Evolutionary conservation across 2,797 vertebrate genomes (phyloP).

Genomic region (Salmo trutta): DNA sequence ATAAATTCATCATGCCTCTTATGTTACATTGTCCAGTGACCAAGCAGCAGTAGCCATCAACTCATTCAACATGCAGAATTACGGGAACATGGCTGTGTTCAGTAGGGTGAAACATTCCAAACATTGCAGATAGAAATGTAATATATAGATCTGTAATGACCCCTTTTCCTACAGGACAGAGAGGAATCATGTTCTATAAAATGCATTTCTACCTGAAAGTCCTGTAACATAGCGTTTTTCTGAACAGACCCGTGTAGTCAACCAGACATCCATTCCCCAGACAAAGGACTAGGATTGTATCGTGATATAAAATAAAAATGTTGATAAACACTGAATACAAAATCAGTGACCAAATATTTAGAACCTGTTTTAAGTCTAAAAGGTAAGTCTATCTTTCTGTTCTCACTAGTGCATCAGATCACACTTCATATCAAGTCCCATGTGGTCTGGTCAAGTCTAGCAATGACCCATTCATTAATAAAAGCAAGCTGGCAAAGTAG

Average conservation of each 20-base stretch:
- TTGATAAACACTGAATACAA: neutral
- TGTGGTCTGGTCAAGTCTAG: constrained; percentile 16
- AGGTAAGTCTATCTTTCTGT: constrained; percentile 13
- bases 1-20: constrained; percentile 33
- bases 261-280: constrained; percentile 3
- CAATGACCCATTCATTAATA: neutral
- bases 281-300: neutral
- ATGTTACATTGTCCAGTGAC: neutral
- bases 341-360: constrained; percentile 11
- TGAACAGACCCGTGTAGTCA: neutral
- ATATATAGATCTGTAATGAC: neutral
- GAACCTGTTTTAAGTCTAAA: constrained; percentile 16
- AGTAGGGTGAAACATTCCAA: neutral
- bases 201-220: neutral
- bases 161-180: too few relatives aligned
- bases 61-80: constrained; percentile 29
- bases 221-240: too few relatives aligned
- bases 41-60: constrained; percentile 4
- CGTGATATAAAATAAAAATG: neutral
- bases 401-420: constrained; percentile 26
- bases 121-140: neutral
- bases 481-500: constrained; percentile 3
- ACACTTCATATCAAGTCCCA: constrained; percentile 2
- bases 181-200: neutral
- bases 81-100: neutral